A percentile compares a stretch with the other conserved stretches of the same genome.
phyloP scores from a whole-genome alignment of 2,113 vertebrate species.

The Antechinus flavipes region DNA sequence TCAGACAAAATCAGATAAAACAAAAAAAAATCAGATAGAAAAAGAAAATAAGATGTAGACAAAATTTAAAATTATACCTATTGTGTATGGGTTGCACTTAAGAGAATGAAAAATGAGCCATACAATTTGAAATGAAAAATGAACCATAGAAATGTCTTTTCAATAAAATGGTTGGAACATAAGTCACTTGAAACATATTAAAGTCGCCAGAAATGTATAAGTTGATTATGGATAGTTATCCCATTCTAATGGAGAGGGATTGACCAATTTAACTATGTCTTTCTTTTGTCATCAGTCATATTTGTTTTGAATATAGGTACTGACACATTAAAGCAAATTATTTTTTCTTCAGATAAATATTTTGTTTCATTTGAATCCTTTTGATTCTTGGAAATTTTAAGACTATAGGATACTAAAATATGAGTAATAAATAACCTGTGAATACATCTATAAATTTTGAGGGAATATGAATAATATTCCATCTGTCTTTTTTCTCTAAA shows the following conservation, averaged over 20 bases:
- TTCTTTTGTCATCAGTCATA: slow-evolving; percentile 48
- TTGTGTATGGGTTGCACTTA: slow-evolving; percentile 22
- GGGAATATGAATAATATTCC: not conserved
- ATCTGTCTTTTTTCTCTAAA: slow-evolving; percentile 3
- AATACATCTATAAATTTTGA: not conserved
- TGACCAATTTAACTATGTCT: not conserved
- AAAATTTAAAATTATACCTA: slow-evolving; percentile 45
- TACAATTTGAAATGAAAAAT: slow-evolving; percentile 16
- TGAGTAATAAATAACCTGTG: not conserved
- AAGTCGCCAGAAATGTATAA: not conserved
- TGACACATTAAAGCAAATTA: not conserved
- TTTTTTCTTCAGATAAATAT: not conserved
- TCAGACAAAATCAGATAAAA: not conserved
- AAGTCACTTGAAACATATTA: slow-evolving; percentile 32
- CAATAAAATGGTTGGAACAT: slow-evolving; percentile 1
- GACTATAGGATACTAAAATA: slow-evolving; percentile 7
- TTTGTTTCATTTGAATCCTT: slow-evolving; percentile 14
- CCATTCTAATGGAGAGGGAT: not conserved
- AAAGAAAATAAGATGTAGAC: not conserved
- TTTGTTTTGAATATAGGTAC: slow-evolving; percentile 43
- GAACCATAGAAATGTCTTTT: slow-evolving; percentile 25
- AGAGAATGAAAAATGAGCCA: not conserved
- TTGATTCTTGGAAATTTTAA: not conserved
- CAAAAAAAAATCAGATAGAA: too few relatives aligned
- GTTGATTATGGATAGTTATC: not conserved